Conservation (phyloP, 2,888 invertebrate species). For the Cephus pygmeus region DNA sequence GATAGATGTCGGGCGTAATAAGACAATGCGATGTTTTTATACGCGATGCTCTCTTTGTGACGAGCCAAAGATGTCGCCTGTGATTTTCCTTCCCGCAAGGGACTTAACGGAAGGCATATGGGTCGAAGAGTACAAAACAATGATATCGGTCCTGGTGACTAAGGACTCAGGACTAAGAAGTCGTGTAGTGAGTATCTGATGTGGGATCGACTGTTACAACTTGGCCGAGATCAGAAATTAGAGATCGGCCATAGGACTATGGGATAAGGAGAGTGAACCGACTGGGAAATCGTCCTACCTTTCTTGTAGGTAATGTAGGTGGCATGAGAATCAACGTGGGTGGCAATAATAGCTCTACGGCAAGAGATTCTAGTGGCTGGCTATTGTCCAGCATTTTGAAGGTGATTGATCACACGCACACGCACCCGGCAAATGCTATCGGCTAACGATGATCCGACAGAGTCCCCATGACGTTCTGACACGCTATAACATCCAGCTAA, state of each 20-base stretch:
- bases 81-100: neutral
- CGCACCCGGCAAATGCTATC: conserved; percentile 25
- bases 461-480: neutral
- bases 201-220: neutral
- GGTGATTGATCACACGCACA: conserved; percentile 61
- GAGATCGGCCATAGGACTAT: neutral
- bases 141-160: neutral
- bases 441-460: conserved; percentile 55
- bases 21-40: neutral
- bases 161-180: neutral
- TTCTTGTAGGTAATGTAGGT: neutral
- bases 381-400: conserved; percentile 56
- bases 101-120: neutral
- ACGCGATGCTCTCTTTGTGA: neutral
- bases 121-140: neutral
- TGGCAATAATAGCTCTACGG: neutral
- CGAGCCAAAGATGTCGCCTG: neutral
- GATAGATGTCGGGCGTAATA: neutral
- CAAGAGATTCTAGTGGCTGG: conserved; percentile 52
- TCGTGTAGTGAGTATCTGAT: neutral
- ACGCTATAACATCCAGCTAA: neutral
- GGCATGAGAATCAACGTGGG: neutral
- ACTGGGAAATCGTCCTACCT: neutral
- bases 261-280: neutral
- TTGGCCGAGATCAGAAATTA: neutral